phyloP scores from a whole-genome alignment of 2,888 invertebrate species.

The Latrodectus elegans region DNA sequence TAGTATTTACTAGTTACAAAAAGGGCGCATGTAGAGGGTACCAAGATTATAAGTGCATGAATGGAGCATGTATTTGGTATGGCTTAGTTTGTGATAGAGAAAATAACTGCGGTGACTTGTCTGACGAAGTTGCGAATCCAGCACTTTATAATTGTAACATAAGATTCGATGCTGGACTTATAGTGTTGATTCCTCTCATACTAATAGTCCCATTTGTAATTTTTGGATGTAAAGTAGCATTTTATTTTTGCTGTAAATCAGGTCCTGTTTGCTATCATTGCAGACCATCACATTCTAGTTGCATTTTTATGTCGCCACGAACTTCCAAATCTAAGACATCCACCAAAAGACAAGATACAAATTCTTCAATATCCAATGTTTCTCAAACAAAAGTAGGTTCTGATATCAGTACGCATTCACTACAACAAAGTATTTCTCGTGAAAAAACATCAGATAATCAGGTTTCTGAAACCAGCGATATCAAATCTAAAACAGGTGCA shows the following conservation, averaged over 20 bases:
- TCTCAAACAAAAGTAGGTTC: no score
- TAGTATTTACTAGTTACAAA: background rate
- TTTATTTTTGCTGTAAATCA: background rate
- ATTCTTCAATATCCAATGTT: no score
- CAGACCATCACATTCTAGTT: no score
- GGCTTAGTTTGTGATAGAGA: constrained; percentile 4
- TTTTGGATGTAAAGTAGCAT: background rate
- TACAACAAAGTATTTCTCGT: no score
- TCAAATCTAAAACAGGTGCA: no score
- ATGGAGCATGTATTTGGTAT: constrained; percentile 22
- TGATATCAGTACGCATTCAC: no score
- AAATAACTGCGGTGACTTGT: constrained; percentile 34
- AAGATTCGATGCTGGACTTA: background rate
- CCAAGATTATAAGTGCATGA: background rate
- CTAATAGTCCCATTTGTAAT: background rate
- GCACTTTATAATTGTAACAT: background rate
- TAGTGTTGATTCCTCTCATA: background rate
- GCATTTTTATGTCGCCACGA: no score
- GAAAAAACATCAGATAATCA: no score
- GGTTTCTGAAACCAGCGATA: no score
- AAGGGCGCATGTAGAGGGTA: background rate
- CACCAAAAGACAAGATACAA: no score
- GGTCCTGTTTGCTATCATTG: no score
- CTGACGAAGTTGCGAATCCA: constrained; percentile 11
- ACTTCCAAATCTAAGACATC: no score